Evolutionary conservation across 2,888 invertebrate species (phyloP), one percentile per base, ranked within the genome.

Genomic region (Ennomos erosarius): DNA sequence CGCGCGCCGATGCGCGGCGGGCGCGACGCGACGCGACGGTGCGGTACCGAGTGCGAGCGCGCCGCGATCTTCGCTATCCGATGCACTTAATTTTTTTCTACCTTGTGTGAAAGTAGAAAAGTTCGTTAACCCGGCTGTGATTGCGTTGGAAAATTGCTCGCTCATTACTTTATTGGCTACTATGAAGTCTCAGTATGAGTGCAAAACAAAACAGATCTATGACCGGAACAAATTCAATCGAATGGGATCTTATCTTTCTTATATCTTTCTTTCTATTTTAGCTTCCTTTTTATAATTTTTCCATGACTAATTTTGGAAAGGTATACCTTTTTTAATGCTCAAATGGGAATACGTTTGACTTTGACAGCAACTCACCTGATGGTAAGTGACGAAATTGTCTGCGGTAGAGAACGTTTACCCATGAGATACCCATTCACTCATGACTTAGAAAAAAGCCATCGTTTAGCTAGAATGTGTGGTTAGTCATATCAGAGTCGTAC

Each of bases 1-100:
- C 83, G 78, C 77, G 84, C 84, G 81, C 60, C 73, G 76, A 71
- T 77, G 73, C 77, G 79, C 76, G 67, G 67, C 74, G 64, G 67
- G 49, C 55, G 52, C 53, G 42, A 55, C 55, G 58, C 64, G 46
- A 61, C 62, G 64, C 70, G 55, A 55, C 54, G 43, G 61, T 62
- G 64, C 66, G 64, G 69, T 61, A 62, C 55, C 64, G 55, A 60
- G 63, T 64, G 62, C 62, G 37, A 52, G 45, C 44, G 26, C 44
- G 6, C 26, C 26, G 26, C 35, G 55, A n/a, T 16, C 51, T 52
- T 16, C 58, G 26, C 45, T 62, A 55, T 57, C 63, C 62, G 58
- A 55, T 58, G 57, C 59, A 36, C 53, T 36, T 46, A 34, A 45
- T 38, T 47, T 66, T 64, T 16, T 58, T 67, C 65, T 59, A 60